Percentiles rank a stretch among this genome's conserved stretches.
These are phyloP conservation scores for Tychaedon coryphoeus DNA, from an alignment of 2,113 vertebrate genomes.

Conservation along the genomic window DNA sequence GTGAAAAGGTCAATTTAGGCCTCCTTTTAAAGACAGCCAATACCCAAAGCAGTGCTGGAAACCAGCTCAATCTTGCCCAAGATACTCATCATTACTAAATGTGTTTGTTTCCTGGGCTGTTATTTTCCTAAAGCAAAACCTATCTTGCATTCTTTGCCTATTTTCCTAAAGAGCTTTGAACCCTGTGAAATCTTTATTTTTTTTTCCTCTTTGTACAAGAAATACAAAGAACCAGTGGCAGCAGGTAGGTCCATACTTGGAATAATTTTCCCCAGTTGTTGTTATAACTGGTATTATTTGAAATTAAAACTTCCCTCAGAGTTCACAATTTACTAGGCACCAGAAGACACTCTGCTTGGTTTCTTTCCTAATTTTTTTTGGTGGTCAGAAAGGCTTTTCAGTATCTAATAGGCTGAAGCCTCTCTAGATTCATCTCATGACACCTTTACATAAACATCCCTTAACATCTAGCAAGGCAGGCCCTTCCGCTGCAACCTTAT, in stretches of 20 bases:
- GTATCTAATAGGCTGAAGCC: background rate
- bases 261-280: background rate
- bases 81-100: background rate
- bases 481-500: background rate
- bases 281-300: rapidly evolving
- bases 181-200: background rate
- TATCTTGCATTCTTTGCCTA: background rate
- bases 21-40: background rate
- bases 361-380: background rate
- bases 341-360: background rate
- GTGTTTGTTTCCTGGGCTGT: background rate
- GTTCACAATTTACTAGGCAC: rapidly evolving
- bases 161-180: background rate
- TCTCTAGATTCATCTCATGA: background rate
- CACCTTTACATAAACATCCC: background rate
- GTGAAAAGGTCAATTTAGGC: background rate
- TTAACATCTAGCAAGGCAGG: background rate
- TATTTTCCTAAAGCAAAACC: background rate
- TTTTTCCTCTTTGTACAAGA: background rate
- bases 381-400: background rate
- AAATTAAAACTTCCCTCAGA: background rate
- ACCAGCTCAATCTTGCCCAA: background rate
- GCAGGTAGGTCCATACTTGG: too few relatives aligned
- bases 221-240: background rate
- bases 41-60: background rate